Evolutionary conservation across 2,113 vertebrate species (phyloP), one percentile per base, ranked within the genome.

Genomic region (Cranoglanis bouderius): DNA sequence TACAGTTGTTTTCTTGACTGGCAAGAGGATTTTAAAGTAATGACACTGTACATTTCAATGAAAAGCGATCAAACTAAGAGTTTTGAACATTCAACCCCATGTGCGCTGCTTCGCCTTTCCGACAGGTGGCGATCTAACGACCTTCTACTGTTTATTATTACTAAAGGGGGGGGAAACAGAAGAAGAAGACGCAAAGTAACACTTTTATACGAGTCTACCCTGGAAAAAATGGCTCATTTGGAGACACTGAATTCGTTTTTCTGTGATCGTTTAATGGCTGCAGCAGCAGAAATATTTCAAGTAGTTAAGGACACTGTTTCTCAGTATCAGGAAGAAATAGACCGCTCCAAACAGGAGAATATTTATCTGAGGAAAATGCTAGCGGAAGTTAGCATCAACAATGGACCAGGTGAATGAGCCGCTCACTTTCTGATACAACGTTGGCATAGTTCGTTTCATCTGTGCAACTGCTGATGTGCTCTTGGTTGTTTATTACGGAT

Each of bases 191-290:
- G 72, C 32, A 29, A 29, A 67, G 57, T 40, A 40, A 1, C 8
- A 38, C 16, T 40, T 88, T 88, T 40, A 43, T 32, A 5, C 51
- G 43, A 32, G 24, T 65, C n/a, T 63, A 61, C n/a, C 2, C 16
- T 49, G 49, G 7, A 1, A n/a, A 84, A 59, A 80, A 90, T 82
- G 77, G 12, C 80, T 57, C 43, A 88, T 29, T 24, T 88, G 74
- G 90, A 88, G 78, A 86, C 85, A 29, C 53, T 90, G 40, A 88
- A 88, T 55, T 86, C 87, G n/a, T 84, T 90, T 88, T 67, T 90
- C 12, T 82, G 87, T 29, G 88, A 90, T 1, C 87, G 90, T 13
- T 70, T 90, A 49, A 49, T 88, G 85, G 87, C 87, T 29, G 90
- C 86, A 6, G 90, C 90, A 24, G 87, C 85, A 65, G 90, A 90